phyloP scores from a whole-genome alignment of 2,113 vertebrate species.

The Heterochromis multidens region DNA sequence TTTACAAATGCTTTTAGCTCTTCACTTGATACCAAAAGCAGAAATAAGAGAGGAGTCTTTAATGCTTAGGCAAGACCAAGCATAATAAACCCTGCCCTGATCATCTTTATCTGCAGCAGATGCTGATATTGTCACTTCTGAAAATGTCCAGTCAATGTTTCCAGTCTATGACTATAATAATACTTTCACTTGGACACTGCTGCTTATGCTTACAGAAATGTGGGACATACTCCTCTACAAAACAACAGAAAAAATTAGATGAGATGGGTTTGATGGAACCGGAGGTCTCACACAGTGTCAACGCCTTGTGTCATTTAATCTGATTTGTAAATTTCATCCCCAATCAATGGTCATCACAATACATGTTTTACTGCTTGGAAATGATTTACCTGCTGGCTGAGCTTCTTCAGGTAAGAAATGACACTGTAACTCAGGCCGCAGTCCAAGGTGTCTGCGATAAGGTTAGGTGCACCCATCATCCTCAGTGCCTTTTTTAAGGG shows the following conservation, averaged over 20 bases:
- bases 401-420: slow-evolving; percentile 97
- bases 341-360: neutral
- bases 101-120: neutral
- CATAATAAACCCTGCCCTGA: neutral
- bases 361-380: neutral
- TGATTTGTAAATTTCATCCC: neutral
- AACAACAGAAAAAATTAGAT: neutral
- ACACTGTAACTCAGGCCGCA: slow-evolving; percentile 96
- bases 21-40: neutral
- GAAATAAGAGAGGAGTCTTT: neutral
- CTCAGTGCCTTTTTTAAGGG: slow-evolving; percentile 95
- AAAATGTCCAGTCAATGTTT: neutral
- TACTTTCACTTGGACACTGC: neutral
- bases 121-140: neutral
- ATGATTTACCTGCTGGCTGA: slow-evolving; percentile 90
- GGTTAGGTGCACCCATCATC: slow-evolving; percentile 97
- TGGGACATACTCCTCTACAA: neutral
- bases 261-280: neutral
- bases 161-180: neutral
- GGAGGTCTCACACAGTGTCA: neutral
- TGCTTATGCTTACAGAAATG: neutral
- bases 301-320: neutral
- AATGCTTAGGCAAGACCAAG: no score
- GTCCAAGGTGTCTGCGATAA: slow-evolving; percentile 94
- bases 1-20: neutral